Percentiles rank a stretch among this genome's conserved stretches.
Conservation (phyloP, 1,140 invertebrate genomes). For the Drosophila pectinifera region DNA sequence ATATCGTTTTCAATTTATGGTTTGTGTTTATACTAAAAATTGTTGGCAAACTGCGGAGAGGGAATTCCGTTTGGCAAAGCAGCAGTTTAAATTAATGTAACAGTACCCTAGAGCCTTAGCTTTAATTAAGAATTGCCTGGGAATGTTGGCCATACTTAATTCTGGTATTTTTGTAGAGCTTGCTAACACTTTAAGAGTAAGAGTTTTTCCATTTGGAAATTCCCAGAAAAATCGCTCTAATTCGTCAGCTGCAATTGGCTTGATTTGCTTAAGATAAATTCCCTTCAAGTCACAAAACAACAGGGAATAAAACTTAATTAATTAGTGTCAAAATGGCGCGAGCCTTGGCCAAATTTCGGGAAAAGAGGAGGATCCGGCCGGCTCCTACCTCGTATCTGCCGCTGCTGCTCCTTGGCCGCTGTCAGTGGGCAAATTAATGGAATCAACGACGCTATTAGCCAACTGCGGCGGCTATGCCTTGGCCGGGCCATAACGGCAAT, state of each 20-base stretch:
- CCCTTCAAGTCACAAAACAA: constrained; percentile 10
- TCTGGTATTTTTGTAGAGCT: not conserved
- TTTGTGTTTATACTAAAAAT: constrained; percentile 13
- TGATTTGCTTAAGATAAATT: constrained; percentile 57
- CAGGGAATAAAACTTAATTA: constrained; percentile 72
- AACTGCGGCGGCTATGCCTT: constrained; percentile 56
- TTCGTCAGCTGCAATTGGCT: constrained; percentile 32
- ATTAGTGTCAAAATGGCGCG: constrained; percentile 75
- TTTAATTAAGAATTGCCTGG: constrained; percentile 1
- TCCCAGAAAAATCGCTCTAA: constrained; percentile 30
- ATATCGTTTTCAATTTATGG: constrained; percentile 57
- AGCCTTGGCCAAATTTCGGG: constrained; percentile 21
- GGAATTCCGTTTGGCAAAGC: not conserved
- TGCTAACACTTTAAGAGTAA: not conserved
- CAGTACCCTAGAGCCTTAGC: not conserved
- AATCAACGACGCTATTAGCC: constrained; percentile 81
- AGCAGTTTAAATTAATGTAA: not conserved
- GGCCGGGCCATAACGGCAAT: constrained; percentile 52
- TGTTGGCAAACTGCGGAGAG: constrained; percentile 3
- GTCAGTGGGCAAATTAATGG: constrained; percentile 82
- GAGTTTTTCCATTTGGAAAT: not conserved
- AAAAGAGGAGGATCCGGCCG: constrained; percentile 8
- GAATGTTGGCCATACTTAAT: not conserved
- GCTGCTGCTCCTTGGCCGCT: constrained; percentile 40
- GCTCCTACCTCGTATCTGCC: not conserved